These are phyloP conservation scores for Diorhabda elongata DNA, from an alignment of 1,140 invertebrate species.

Conservation along the genomic window DNA sequence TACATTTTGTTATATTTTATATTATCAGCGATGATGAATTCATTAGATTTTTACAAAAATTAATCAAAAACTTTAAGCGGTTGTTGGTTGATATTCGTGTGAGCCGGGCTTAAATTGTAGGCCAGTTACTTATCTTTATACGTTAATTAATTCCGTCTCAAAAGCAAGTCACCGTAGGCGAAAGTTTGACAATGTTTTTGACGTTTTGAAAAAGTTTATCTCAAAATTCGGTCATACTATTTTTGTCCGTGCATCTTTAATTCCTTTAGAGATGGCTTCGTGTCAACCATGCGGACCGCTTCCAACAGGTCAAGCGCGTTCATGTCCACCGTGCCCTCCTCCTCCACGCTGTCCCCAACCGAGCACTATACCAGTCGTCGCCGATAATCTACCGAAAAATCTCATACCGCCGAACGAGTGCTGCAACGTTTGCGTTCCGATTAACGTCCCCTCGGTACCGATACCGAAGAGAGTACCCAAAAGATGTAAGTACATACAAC, in stretches of 20 bases:
- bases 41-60: no score
- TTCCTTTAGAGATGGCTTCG: constrained; percentile 21
- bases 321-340: constrained; percentile 22
- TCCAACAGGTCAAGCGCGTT: background rate
- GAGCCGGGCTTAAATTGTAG: no score
- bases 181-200: constrained; percentile 16
- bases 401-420: constrained; percentile 25
- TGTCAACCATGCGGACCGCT: constrained; percentile 28
- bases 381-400: constrained; percentile 28
- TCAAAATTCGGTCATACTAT: constrained; percentile 23
- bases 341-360: constrained; percentile 12
- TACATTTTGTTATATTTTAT: no score
- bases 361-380: constrained; percentile 27
- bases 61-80: no score
- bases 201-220: constrained; percentile 10
- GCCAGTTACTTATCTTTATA: no score
- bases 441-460: constrained; percentile 18
- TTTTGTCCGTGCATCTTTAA: constrained; percentile 17
- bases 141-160: no score
- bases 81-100: no score
- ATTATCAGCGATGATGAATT: no score
- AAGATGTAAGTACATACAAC: constrained; percentile 57
- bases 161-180: no score
- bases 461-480: constrained; percentile 25
- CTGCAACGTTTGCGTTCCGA: constrained; percentile 36